These are phyloP conservation scores for Forficula auricularia DNA, from an alignment of 1,140 invertebrate genomes.

Conservation along the genomic window DNA sequence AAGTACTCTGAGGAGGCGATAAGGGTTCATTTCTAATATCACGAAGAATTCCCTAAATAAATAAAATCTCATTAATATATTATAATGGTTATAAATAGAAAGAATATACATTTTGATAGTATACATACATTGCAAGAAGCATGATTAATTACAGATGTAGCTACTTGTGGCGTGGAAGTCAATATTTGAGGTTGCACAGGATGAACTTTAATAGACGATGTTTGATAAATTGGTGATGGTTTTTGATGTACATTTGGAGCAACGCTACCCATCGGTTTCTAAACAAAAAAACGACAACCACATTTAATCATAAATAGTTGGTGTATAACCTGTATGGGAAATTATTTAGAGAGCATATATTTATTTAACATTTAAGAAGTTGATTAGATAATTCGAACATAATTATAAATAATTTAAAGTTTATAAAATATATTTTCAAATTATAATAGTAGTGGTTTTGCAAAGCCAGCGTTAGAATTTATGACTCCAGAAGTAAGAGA, in stretches of 20 bases:
- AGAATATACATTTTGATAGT: neutral
- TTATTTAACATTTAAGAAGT: too few species aligned
- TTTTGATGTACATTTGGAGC: slow-evolving; percentile 49
- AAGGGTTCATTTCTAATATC: slow-evolving; percentile 17
- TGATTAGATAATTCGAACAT: too few species aligned
- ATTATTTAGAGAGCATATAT: too few species aligned
- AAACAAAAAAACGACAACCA: slow-evolving; percentile 11
- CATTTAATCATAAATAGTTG: slow-evolving; percentile 1
- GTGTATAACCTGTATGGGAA: too few species aligned
- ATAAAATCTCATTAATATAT: too few species aligned
- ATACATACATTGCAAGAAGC: too few species aligned
- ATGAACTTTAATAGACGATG: slow-evolving; percentile 60
- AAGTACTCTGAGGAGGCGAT: slow-evolving; percentile 36
- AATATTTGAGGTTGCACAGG: slow-evolving; percentile 60
- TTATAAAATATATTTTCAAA: too few species aligned
- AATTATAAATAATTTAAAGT: too few species aligned
- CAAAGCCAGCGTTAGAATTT: too few species aligned
- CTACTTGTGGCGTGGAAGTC: slow-evolving; percentile 18
- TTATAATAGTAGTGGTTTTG: too few species aligned
- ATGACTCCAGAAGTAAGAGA: too few species aligned
- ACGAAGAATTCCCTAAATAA: slow-evolving; percentile 14
- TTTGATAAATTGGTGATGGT: slow-evolving; percentile 60
- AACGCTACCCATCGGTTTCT: slow-evolving; percentile 65
- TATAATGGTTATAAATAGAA: neutral
- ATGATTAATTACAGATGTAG: too few species aligned